phyloP scores from a whole-genome alignment of 2,888 invertebrate genomes.

The Ennomos fuscantarius region DNA sequence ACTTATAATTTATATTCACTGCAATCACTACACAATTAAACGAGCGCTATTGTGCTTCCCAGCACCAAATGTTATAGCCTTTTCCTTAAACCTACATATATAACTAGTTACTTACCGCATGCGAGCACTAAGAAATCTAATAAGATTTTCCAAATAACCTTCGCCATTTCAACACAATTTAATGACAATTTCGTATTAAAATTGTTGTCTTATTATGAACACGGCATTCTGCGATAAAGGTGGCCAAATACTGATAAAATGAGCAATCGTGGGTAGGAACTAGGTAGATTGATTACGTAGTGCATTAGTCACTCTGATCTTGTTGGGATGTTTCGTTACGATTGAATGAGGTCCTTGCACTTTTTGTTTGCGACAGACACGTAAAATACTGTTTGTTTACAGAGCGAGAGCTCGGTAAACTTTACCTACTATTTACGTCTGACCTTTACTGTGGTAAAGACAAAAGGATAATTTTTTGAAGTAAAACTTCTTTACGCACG shows the following conservation, averaged over 20 bases:
- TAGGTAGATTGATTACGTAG: background rate
- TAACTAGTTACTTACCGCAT: conserved; percentile 60
- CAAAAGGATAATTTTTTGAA: too few species aligned
- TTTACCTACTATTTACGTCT: too few species aligned
- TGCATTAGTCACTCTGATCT: background rate
- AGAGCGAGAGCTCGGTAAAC: too few species aligned
- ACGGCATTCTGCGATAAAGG: conserved; percentile 37
- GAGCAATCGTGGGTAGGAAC: conserved; percentile 25
- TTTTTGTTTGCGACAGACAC: conserved; percentile 10
- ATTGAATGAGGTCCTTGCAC: conserved; percentile 14
- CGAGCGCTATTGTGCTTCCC: too few species aligned
- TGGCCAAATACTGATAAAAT: conserved; percentile 46
- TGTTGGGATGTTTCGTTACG: conserved; percentile 9
- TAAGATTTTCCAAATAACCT: conserved; percentile 63
- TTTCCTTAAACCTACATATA: background rate
- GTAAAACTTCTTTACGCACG: too few species aligned
- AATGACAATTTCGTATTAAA: conserved; percentile 3
- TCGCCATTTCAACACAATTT: conserved; percentile 52
- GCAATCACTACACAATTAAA: too few species aligned
- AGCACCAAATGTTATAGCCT: too few species aligned
- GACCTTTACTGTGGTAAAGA: too few species aligned
- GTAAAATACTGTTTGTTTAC: too few species aligned
- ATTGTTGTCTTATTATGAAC: conserved; percentile 7
- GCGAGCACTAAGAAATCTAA: conserved; percentile 64
- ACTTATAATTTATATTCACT: too few species aligned